Evolutionary conservation across 2,113 vertebrate genomes (phyloP), one percentile per base, ranked within the genome.

Genomic region (Procavia capensis): DNA sequence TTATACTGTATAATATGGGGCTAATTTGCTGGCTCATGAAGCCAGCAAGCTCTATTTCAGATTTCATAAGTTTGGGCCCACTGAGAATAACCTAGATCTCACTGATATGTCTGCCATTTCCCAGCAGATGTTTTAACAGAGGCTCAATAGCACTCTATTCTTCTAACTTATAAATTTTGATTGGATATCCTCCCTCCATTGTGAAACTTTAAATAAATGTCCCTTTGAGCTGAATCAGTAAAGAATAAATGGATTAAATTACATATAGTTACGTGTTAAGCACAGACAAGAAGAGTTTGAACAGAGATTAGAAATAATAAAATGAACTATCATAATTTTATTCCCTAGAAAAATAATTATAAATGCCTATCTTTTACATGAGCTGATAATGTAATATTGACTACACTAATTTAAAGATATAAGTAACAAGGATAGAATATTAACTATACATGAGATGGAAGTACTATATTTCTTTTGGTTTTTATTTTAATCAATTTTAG

Each of bases 291-390:
- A 74, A 88, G 96, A 87, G 63, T 97, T 97, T 97, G 82, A 96
- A 24, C 5, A 92, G 43, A 89, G 91, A 97, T 97, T 96, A 96
- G 63, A 97, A 97, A 97, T 97, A 97, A 96, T 96, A 96, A 95
- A 97, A 96, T 95, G 86, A 98, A 97, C 97, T 84, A 97, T 95
- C 79, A 95, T n/a, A 96, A 96, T 97, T 98, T 94, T 88, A 97
- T 84, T 97, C 95, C 94, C 97, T 97, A 98, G 96, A n/a, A 70
- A 97, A 97, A 97, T 90, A 87, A 86, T 96, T 64, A 22, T 74
- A 93, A 96, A 97, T 95, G 85, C 41, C 54, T 96, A 96, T 94
- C 75, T 94, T 91, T 94, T 96, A 88, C 91, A 88, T 96, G 74
- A 95, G 97, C 45, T 80, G 72, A 93, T 96, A 94, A 82, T 81